Evolutionary conservation across 1,140 invertebrate genomes (phyloP).

Genomic region (Zaprionus nigranus): DNA sequence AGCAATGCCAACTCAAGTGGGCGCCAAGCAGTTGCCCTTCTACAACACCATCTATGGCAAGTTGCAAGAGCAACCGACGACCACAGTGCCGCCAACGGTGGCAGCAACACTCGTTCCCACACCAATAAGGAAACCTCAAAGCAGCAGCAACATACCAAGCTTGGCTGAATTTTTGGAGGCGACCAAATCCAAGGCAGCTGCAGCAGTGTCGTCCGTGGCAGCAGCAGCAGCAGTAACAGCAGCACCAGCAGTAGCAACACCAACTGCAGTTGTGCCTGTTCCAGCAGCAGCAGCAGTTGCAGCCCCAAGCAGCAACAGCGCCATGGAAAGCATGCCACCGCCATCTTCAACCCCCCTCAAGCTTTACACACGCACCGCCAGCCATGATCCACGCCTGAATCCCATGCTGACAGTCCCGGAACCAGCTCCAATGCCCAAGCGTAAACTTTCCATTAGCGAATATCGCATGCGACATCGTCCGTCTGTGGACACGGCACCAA

Average conservation of each 20-base stretch:
- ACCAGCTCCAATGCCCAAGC: slow-evolving; percentile 77
- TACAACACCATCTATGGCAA: slow-evolving; percentile 83
- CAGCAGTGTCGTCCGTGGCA: slow-evolving; percentile 5
- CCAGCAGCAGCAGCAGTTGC: slow-evolving; percentile 8
- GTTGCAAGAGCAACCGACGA: slow-evolving; percentile 54
- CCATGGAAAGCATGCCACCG: slow-evolving; percentile 53
- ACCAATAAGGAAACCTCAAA: slow-evolving; percentile 22
- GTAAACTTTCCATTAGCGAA: slow-evolving; percentile 83
- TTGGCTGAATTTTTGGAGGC: slow-evolving; percentile 66
- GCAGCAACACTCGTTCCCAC: slow-evolving; percentile 14
- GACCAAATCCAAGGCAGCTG: slow-evolving; percentile 48
- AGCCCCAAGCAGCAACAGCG: slow-evolving; percentile 1
- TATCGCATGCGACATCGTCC: slow-evolving; percentile 79
- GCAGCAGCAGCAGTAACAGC: slow-evolving; percentile 5
- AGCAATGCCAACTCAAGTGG: not conserved
- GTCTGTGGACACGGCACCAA: slow-evolving; percentile 65
- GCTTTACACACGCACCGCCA: slow-evolving; percentile 75
- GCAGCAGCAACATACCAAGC: slow-evolving; percentile 52
- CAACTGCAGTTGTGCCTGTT: not conserved
- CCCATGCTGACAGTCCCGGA: slow-evolving; percentile 76
- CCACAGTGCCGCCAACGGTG: not conserved
- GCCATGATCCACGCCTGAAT: slow-evolving; percentile 81
- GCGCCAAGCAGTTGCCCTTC: slow-evolving; percentile 57
- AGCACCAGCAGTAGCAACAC: not conserved
- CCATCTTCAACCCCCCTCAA: slow-evolving; percentile 64